Conservation (phyloP, 2,113 vertebrate species). For the human (Homo sapiens) region DNA sequence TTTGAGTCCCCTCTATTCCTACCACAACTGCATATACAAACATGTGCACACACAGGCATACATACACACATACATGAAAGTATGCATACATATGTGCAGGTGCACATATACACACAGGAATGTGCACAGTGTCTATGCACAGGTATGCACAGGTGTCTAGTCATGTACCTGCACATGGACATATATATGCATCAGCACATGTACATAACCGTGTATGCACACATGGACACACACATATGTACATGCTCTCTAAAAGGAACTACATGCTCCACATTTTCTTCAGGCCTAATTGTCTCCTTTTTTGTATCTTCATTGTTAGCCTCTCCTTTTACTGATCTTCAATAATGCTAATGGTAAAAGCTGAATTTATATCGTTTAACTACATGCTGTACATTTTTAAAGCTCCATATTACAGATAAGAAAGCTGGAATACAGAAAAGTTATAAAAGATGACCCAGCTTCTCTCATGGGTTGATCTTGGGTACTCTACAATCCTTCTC, state of each 20-base stretch:
- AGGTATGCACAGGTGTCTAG: neutral
- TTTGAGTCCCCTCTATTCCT: neutral
- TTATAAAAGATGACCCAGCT: neutral
- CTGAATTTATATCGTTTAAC: neutral
- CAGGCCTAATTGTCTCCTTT: neutral
- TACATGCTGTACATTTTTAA: neutral
- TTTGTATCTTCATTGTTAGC: neutral
- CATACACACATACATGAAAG: too few species aligned
- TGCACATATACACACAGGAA: too few species aligned
- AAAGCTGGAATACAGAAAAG: neutral
- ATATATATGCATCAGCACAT: too few species aligned
- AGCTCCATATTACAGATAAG: neutral
- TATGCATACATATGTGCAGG: rapidly evolving
- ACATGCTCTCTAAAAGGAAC: neutral
- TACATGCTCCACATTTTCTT: neutral
- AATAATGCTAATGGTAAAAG: neutral
- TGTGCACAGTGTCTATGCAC: too few species aligned
- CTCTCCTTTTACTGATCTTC: neutral
- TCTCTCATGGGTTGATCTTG: neutral
- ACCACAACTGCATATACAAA: neutral
- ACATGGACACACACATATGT: neutral
- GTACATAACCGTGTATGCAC: neutral
- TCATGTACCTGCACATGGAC: neutral
- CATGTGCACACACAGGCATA: too few species aligned
- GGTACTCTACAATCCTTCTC: neutral